Conservation (phyloP, 2,888 invertebrate species). For the Archips crataeganus region DNA sequence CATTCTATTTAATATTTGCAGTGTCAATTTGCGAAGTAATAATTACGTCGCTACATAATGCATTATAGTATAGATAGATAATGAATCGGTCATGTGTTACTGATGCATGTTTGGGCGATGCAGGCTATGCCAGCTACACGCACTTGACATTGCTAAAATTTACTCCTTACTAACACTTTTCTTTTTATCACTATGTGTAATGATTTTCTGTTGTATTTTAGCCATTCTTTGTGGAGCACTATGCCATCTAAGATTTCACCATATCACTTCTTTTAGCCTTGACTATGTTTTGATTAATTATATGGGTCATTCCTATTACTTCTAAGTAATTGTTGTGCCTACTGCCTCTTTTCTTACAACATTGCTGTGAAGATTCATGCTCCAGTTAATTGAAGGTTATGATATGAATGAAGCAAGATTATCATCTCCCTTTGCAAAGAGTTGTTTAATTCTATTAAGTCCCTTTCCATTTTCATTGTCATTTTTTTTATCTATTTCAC, state of each 20-base stretch:
- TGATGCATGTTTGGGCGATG: constrained; percentile 4
- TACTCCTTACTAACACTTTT: not conserved
- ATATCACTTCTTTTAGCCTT: constrained; percentile 43
- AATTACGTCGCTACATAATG: constrained; percentile 15
- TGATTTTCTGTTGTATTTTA: not conserved
- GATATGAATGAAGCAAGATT: not conserved
- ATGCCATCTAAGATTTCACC: constrained; percentile 36
- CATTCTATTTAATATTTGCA: constrained; percentile 14
- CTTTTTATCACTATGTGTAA: not conserved
- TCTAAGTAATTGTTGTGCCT: constrained; percentile 26
- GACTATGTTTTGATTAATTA: constrained; percentile 45
- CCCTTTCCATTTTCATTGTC: not conserved
- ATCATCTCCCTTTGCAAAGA: not conserved
- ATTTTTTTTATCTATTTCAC: not conserved
- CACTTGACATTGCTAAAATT: constrained; percentile 14
- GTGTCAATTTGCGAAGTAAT: constrained; percentile 15
- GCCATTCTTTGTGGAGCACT: not conserved
- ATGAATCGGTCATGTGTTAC: constrained; percentile 19
- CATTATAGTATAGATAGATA: constrained; percentile 26
- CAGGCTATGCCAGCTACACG: constrained; percentile 6
- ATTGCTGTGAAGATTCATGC: constrained; percentile 19
- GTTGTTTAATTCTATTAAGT: not conserved
- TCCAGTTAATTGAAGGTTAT: constrained; percentile 38
- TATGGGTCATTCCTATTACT: constrained; percentile 50
- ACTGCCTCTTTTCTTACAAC: constrained; percentile 23